Evolutionary conservation across 2,888 invertebrate genomes (phyloP).

Genomic region (Xanthorhoe spadicearia): DNA sequence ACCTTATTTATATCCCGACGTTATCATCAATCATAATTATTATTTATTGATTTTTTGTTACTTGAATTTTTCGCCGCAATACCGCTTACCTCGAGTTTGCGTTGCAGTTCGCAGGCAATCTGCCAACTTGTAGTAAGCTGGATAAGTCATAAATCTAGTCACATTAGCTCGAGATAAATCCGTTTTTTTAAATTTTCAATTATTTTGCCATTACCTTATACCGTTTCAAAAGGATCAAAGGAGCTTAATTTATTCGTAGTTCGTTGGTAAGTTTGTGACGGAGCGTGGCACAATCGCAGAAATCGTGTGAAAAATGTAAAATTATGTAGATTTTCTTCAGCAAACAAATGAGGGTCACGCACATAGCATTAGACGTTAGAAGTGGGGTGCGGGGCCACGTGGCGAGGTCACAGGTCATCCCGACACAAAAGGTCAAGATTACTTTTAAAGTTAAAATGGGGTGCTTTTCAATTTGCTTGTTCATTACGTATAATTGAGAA

Average conservation of each 20-base stretch:
- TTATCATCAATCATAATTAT: too few relatives aligned
- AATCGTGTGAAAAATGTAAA: conserved; percentile 60
- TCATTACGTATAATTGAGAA: conserved; percentile 48
- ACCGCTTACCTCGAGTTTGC: conserved; percentile 16
- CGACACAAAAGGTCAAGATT: conserved; percentile 64
- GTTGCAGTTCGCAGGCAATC: conserved; percentile 21
- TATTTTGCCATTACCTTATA: conserved; percentile 5
- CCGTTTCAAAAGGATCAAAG: neutral
- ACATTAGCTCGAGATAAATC: conserved; percentile 15
- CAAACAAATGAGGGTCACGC: conserved; percentile 59
- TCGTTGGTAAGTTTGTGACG: conserved; percentile 19
- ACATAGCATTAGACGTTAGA: conserved; percentile 50
- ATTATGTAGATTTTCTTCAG: conserved; percentile 56
- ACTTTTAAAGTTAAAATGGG: conserved; percentile 55
- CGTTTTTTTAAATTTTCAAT: conserved; percentile 7
- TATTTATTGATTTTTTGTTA: conserved; percentile 8
- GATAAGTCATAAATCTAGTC: conserved; percentile 29
- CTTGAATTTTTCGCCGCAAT: conserved; percentile 22
- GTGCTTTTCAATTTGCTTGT: conserved; percentile 45
- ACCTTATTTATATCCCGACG: too few relatives aligned
- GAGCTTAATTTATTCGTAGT: conserved; percentile 21
- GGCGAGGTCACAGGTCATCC: conserved; percentile 72
- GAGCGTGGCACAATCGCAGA: conserved; percentile 51
- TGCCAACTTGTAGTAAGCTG: conserved; percentile 33
- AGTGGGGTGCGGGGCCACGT: conserved; percentile 64